These are phyloP conservation scores for Drosophila insularis DNA, from an alignment of 1,140 invertebrate species.

Conservation along the genomic window DNA sequence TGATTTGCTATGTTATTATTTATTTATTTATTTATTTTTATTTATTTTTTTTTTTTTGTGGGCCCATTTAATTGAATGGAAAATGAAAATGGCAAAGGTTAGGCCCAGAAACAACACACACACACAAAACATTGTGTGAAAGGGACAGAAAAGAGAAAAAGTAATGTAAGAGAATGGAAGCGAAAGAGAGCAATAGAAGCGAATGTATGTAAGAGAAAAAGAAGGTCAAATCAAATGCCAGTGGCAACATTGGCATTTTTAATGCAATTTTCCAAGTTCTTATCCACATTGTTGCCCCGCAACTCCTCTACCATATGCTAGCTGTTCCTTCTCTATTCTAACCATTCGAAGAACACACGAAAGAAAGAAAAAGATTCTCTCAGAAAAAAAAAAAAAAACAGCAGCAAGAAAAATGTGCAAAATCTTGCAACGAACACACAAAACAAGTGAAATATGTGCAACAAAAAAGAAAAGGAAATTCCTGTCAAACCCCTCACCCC, in stretches of 20 bases:
- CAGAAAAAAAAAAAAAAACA: conserved; percentile 37
- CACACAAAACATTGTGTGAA: neutral
- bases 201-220: conserved; percentile 15
- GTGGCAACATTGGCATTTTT: conserved; percentile 52
- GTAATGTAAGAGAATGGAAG: neutral
- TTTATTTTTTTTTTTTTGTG: neutral
- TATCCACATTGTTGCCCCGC: conserved; percentile 9
- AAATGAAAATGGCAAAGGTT: conserved; percentile 39
- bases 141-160: neutral
- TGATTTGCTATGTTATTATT: conserved; percentile 26
- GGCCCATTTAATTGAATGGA: conserved; percentile 32
- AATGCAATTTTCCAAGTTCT: conserved; percentile 59
- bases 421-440: conserved; percentile 34
- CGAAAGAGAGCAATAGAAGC: conserved; percentile 1
- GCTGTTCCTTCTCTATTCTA: too few relatives aligned
- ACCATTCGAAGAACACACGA: conserved; percentile 3
- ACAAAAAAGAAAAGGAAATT: conserved; percentile 31
- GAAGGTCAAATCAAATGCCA: conserved; percentile 25
- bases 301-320: neutral
- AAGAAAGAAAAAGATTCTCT: conserved; percentile 51
- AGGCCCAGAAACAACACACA: neutral
- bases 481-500: neutral
- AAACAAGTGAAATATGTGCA: conserved; percentile 64
- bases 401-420: conserved; percentile 37
- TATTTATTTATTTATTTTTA: too few relatives aligned